These are phyloP conservation scores for Drosophila merina DNA, from an alignment of 2,888 invertebrate species.

Conservation along the genomic window DNA sequence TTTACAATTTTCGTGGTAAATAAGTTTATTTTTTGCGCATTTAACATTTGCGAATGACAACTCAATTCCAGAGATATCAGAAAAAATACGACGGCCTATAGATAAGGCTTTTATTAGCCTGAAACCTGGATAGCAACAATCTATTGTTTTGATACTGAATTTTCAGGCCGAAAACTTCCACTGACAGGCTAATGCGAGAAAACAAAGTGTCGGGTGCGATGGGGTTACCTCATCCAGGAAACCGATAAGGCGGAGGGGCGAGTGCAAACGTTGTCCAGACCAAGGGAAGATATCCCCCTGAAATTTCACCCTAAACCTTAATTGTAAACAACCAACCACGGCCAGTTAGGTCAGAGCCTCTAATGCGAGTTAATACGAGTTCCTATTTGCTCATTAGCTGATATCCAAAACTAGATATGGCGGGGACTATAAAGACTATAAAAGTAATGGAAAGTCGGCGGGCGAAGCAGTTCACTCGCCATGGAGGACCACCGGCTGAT, in stretches of 20 bases:
- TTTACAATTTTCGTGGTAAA: not conserved
- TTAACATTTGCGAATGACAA: constrained; percentile 7
- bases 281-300: constrained; percentile 20
- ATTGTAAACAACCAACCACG: not conserved
- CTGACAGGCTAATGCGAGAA: constrained; percentile 9
- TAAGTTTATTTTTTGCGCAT: no score
- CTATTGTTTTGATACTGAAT: constrained; percentile 8
- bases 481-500: constrained; percentile 48
- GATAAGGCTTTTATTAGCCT: constrained; percentile 26
- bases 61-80: constrained; percentile 19
- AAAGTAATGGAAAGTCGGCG: not conserved
- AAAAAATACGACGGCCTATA: constrained; percentile 2
- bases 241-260: not conserved
- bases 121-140: constrained; percentile 8
- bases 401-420: constrained; percentile 26
- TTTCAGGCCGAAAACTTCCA: constrained; percentile 25
- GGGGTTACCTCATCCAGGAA: not conserved
- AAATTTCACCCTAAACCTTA: constrained; percentile 6
- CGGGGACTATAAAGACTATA: constrained; percentile 11
- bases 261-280: not conserved
- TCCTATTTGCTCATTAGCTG: constrained; percentile 9
- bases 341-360: constrained; percentile 3
- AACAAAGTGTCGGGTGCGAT: not conserved
- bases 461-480: constrained; percentile 6
- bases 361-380: constrained; percentile 27